Evolutionary conservation across 2,113 vertebrate genomes (phyloP).

Genomic region (Callaeas wilsoni): DNA sequence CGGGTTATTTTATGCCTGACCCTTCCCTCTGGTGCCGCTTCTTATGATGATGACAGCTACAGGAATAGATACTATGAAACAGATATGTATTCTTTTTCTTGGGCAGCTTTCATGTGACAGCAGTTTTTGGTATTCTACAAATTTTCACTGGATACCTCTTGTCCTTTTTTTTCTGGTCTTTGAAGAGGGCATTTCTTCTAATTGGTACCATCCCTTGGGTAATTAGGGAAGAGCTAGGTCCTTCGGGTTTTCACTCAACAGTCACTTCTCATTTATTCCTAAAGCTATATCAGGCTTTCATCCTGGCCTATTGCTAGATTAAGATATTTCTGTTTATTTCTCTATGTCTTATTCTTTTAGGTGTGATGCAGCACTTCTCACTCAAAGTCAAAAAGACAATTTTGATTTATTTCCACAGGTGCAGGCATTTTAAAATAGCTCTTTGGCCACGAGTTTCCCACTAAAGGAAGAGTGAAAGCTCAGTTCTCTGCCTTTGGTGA

Average conservation of each 20-base stretch:
- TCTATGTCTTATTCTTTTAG: neutral
- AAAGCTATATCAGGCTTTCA: neutral
- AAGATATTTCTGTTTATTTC: neutral
- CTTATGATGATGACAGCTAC: neutral
- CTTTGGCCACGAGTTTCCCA: neutral
- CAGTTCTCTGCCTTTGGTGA: neutral
- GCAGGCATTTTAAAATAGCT: neutral
- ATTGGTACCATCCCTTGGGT: neutral
- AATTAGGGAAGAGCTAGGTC: neutral
- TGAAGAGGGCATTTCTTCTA: neutral
- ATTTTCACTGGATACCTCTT: neutral
- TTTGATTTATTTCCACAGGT: neutral
- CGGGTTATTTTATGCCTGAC: accelerated
- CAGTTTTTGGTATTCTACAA: neutral
- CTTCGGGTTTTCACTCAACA: neutral
- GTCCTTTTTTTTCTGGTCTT: neutral
- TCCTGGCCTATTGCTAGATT: neutral
- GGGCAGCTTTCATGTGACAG: neutral
- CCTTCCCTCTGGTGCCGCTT: neutral
- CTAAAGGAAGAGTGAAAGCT: neutral
- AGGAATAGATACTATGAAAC: neutral
- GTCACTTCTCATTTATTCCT: neutral
- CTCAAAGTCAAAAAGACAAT: neutral
- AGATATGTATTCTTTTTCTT: neutral
- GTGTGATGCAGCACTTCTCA: neutral